These are phyloP conservation scores for Sceliomorpha sp. DNA, from an alignment of 2,888 invertebrate genomes.

Conservation along the genomic window DNA sequence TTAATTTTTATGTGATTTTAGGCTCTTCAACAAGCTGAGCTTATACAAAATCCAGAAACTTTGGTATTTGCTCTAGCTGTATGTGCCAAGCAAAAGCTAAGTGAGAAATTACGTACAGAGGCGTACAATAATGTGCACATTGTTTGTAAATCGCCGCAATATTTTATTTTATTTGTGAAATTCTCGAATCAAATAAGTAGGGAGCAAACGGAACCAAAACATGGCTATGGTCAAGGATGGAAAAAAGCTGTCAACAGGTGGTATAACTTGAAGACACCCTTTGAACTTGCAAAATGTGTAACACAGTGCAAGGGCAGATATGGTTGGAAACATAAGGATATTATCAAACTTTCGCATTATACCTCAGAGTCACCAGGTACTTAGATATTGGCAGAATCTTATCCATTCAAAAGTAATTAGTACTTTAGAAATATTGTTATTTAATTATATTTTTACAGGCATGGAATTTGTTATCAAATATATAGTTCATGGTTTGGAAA, in stretches of 20 bases:
- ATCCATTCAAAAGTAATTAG: too few relatives aligned
- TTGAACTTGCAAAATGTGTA: slow-evolving; percentile 84
- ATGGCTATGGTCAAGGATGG: slow-evolving; percentile 85
- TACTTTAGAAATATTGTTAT: too few relatives aligned
- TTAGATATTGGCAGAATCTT: too few relatives aligned
- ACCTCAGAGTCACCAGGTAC: slow-evolving; percentile 56
- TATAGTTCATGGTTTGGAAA: slow-evolving; percentile 82
- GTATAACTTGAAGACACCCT: slow-evolving; percentile 84
- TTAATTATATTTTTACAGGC: too few relatives aligned
- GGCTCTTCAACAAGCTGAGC: slow-evolving; percentile 65
- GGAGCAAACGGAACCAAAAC: slow-evolving; percentile 61
- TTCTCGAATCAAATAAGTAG: slow-evolving; percentile 81
- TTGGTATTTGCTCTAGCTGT: slow-evolving; percentile 85
- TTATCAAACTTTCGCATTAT: slow-evolving; percentile 85
- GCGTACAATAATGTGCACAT: slow-evolving; percentile 82
- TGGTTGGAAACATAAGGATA: slow-evolving; percentile 87
- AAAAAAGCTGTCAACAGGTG: slow-evolving; percentile 84
- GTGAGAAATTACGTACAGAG: slow-evolving; percentile 80
- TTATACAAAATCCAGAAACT: slow-evolving; percentile 82
- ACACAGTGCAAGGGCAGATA: slow-evolving; percentile 84
- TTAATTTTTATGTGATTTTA: slow-evolving; percentile 15
- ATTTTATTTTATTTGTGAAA: slow-evolving; percentile 84
- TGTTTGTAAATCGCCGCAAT: slow-evolving; percentile 84
- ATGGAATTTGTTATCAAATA: slow-evolving; percentile 78
- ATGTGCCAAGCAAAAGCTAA: slow-evolving; percentile 81